Percentiles rank a stretch among this genome's conserved stretches.
These are phyloP conservation scores for Clarias laeviceps DNA, from an alignment of 2,797 vertebrate genomes.

Conservation along the genomic window DNA sequence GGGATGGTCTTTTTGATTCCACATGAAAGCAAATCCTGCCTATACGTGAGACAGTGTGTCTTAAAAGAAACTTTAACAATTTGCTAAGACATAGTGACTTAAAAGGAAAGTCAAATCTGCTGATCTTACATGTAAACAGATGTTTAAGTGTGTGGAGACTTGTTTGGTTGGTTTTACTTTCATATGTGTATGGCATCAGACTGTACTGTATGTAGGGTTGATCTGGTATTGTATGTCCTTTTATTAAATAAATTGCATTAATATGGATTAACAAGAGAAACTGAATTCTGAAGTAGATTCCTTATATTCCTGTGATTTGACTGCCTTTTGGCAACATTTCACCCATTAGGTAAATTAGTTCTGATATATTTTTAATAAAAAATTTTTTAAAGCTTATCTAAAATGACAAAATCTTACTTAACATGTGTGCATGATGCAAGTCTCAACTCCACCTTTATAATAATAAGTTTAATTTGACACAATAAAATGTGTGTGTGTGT, in stretches of 20 bases:
- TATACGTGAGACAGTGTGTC: constrained; percentile 44
- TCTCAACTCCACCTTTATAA: constrained; percentile 34
- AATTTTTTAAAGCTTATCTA: background rate
- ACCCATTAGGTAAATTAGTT: background rate
- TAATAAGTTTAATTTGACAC: constrained; percentile 40
- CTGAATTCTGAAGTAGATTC: background rate
- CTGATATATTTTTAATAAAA: background rate
- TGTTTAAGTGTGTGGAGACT: constrained; percentile 40
- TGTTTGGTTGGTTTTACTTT: constrained; percentile 3
- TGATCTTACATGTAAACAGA: constrained; percentile 47
- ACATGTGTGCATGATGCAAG: constrained; percentile 5
- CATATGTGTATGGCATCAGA: constrained; percentile 20
- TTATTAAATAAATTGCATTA: background rate
- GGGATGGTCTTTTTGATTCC: constrained; percentile 51
- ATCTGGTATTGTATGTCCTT: background rate
- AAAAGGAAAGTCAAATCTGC: constrained; percentile 40
- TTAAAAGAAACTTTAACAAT: constrained; percentile 45
- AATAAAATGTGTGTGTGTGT: background rate
- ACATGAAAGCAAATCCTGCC: constrained; percentile 53
- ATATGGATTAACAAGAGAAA: background rate
- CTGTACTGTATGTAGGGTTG: constrained; percentile 1
- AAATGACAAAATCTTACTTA: background rate
- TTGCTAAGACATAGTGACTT: constrained; percentile 38
- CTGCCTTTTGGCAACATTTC: background rate
- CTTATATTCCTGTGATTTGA: background rate